phyloP scores from a whole-genome alignment of 2,797 vertebrate genomes.

The Lacerta viridis region DNA sequence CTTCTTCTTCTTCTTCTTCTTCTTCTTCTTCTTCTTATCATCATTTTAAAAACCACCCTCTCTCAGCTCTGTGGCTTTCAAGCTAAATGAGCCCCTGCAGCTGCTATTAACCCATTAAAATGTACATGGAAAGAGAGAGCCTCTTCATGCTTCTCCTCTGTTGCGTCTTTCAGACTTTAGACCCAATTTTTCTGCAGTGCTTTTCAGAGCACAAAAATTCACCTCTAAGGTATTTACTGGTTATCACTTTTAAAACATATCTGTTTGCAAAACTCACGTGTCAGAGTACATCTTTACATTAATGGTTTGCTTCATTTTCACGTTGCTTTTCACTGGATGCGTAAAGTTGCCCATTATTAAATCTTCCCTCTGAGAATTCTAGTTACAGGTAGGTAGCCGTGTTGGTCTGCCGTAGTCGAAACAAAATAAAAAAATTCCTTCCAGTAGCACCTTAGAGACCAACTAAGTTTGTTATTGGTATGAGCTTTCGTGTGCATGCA shows the following conservation, averaged over 20 bases:
- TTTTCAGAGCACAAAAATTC: background rate
- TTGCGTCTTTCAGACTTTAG: background rate
- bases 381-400: too few relatives aligned
- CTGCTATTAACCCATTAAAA: background rate
- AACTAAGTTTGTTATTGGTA: too few relatives aligned
- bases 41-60: background rate
- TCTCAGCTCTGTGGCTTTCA: background rate
- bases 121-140: background rate
- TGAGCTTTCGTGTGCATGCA: too few relatives aligned
- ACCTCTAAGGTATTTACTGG: conserved; percentile 9
- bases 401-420: too few relatives aligned
- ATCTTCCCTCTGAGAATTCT: background rate
- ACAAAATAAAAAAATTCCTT: too few relatives aligned
- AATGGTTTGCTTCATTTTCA: conserved; percentile 13
- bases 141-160: background rate
- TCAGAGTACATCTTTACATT: background rate
- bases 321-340: background rate
- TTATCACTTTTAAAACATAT: background rate
- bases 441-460: too few relatives aligned
- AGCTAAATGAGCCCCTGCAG: background rate
- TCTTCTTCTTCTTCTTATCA: background rate
- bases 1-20: background rate
- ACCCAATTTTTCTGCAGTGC: background rate
- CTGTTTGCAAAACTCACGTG: too few relatives aligned
- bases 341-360: background rate